A percentile compares a stretch with the other conserved stretches of the same genome.
These are phyloP conservation scores for Acrocephalus kingi DNA, from an alignment of 2,113 vertebrate species.

Conservation along the genomic window DNA sequence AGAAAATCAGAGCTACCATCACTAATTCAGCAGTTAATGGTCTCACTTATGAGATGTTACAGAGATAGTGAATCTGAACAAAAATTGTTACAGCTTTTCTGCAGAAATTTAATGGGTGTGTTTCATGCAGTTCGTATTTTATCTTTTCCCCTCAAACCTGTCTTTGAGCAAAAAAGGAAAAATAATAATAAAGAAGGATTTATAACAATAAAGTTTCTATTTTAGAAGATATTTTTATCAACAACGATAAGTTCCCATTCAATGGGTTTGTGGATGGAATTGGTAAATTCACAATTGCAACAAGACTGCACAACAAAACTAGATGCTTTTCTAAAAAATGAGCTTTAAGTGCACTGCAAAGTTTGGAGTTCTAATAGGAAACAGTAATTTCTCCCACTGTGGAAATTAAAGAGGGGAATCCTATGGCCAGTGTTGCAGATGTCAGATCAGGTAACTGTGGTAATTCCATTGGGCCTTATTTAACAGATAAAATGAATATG, in stretches of 20 bases:
- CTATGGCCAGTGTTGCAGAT: neutral
- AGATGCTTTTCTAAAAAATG: neutral
- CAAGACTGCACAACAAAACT: neutral
- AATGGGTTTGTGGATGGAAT: neutral
- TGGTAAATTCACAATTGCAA: neutral
- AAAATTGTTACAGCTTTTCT: neutral
- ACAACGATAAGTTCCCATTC: neutral
- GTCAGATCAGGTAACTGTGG: neutral
- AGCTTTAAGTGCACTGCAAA: neutral
- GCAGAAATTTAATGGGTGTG: neutral
- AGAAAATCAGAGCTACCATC: neutral
- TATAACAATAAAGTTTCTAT: neutral
- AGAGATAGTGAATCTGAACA: neutral
- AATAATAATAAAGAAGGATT: neutral
- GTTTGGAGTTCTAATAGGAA: neutral
- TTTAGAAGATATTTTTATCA: neutral
- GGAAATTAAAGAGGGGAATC: neutral
- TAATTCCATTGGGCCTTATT: neutral
- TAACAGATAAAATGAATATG: neutral
- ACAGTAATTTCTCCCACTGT: neutral
- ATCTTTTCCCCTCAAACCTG: neutral
- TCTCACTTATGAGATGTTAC: neutral
- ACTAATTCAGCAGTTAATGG: neutral
- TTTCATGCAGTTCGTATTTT: neutral
- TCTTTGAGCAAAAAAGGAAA: neutral